Evolutionary conservation across 2,888 invertebrate genomes (phyloP), one percentile per base, ranked within the genome.

Genomic region (Papilio gigon): DNA sequence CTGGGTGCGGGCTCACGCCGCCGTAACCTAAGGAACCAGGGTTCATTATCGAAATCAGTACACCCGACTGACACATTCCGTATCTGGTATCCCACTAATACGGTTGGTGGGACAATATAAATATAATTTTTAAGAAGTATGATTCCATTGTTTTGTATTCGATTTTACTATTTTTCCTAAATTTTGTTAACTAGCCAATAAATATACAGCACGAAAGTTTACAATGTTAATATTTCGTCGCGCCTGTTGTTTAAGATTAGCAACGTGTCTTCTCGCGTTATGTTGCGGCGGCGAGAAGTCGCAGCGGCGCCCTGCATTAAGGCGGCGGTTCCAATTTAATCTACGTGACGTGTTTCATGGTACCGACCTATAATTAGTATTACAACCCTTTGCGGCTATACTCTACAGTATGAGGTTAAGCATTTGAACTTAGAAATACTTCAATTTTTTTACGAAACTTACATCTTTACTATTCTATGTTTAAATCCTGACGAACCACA

Each of bases 1-100:
- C 91, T 4, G 96, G 96, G 87, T 97, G 97, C 12, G 97, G 97
- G 85, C 97, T 97, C 85, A 96, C 95, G 33, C 95, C 95, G 37
- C 95, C 95, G 84, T 97, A 97, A 72, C 96, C 97, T 96, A 84
- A 1, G 71, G 70, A 33, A 20, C 20, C 40, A 17, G n/a, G n/a
- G 37, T 20, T n/a, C 12, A 1, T 6, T 8, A 6, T 22, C 14
- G 60, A 35, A 64, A 27, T 44, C 22, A 20, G 30, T 35, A 20
- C 9, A 22, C 11, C 44, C 22, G 42, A 17, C 33, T 11, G 42
- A 17, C 17, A 35, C 9, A 9, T 35, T 11, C n/a, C 2, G 33
- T 1, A 35, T 8, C 33, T 35, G 33, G 33, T 35, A 35, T 35
- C 33, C 4, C 1, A 2, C 17, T 9, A 17, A 42, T 1, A 17